Percentiles rank a stretch among this genome's conserved stretches.
Conservation (phyloP, 2,888 invertebrate species). For the Rotaria magnacalcarata region DNA sequence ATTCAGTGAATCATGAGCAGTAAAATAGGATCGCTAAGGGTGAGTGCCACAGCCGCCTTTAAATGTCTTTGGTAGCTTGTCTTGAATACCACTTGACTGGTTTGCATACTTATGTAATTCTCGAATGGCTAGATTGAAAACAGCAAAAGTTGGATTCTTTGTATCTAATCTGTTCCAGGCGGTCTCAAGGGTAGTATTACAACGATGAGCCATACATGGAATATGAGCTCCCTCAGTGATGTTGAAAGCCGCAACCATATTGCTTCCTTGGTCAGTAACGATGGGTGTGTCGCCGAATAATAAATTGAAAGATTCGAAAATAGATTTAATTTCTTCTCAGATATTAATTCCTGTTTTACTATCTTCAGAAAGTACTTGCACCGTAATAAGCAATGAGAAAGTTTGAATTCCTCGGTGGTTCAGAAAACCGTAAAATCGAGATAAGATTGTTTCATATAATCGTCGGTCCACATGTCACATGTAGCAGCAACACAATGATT, state of each 20-base stretch:
- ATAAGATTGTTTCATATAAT: neutral
- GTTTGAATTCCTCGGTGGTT: neutral
- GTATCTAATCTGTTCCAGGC: neutral
- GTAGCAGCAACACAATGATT: neutral
- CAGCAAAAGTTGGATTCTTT: neutral
- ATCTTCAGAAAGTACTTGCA: neutral
- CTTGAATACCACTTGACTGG: neutral
- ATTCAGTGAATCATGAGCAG: neutral
- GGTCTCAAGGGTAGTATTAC: neutral
- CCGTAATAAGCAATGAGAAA: neutral
- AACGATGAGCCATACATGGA: neutral
- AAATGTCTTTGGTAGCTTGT: neutral
- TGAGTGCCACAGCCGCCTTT: neutral
- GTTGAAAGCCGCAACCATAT: neutral
- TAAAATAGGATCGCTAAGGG: neutral
- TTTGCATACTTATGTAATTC: neutral
- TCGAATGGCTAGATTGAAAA: neutral
- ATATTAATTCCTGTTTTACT: neutral
- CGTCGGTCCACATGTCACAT: neutral
- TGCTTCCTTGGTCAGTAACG: neutral
- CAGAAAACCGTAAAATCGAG: neutral
- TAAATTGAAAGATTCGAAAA: neutral
- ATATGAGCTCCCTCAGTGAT: neutral
- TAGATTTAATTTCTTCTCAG: neutral
- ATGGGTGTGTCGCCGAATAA: neutral